Evolutionary conservation across 2,888 invertebrate species (phyloP).

Genomic region (Himalopsyche tibetana): DNA sequence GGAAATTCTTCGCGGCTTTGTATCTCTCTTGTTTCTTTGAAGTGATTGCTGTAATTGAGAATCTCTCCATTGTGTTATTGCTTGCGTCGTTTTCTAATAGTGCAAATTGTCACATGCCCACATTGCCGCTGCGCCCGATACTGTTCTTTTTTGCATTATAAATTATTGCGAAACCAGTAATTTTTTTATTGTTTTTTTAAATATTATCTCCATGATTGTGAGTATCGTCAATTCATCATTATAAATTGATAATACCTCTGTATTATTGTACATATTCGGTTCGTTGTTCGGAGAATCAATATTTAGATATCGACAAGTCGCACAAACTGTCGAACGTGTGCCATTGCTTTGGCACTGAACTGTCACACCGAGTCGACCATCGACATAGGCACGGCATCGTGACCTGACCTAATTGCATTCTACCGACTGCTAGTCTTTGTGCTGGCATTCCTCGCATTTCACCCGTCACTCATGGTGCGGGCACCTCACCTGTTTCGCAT

Average conservation of each 20-base stretch:
- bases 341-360: not conserved
- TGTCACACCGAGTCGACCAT: conserved; percentile 3
- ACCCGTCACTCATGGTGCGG: conserved; percentile 18
- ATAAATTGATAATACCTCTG: too few relatives aligned
- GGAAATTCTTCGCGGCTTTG: not conserved
- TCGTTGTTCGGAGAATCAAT: too few relatives aligned
- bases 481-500: not conserved
- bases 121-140: not conserved
- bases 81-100: not conserved
- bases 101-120: not conserved
- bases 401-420: conserved; percentile 55
- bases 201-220: not conserved
- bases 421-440: not conserved
- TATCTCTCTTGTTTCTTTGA: not conserved
- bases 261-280: not conserved
- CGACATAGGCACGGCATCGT: conserved; percentile 46
- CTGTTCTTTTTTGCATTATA: not conserved
- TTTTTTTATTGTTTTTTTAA: not conserved
- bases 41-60: not conserved
- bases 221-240: not conserved
- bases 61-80: conserved; percentile 12
- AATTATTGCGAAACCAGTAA: too few relatives aligned
- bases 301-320: too few relatives aligned
- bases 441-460: conserved; percentile 20
- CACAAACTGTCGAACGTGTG: too few relatives aligned